Conservation (phyloP, 2,888 invertebrate species). For the Microplitis manilae region DNA sequence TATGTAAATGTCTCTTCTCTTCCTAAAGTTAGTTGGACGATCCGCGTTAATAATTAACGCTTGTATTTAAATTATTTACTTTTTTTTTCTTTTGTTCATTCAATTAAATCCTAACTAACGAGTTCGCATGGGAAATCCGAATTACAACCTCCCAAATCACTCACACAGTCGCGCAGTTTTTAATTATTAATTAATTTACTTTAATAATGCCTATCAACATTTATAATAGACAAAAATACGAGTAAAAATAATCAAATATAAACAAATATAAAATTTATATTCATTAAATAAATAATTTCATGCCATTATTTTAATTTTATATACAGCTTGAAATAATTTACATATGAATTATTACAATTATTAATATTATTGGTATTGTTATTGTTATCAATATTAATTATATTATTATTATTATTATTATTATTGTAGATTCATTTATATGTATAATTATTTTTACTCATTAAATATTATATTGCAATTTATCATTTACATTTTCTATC, state of each 20-base stretch:
- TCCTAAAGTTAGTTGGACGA: slow-evolving; percentile 70
- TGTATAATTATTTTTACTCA: background rate
- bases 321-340: background rate
- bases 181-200: background rate
- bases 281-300: background rate
- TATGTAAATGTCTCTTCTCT: slow-evolving; percentile 64
- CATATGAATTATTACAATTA: background rate
- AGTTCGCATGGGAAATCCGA: slow-evolving; percentile 46
- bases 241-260: slow-evolving; percentile 3
- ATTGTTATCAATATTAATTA: background rate
- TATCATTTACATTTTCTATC: background rate
- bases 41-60: slow-evolving; percentile 64
- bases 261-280: background rate
- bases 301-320: background rate
- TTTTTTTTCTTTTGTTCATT: background rate
- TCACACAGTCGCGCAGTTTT: slow-evolving; percentile 46
- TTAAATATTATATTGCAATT: background rate
- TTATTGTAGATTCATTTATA: background rate
- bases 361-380: background rate
- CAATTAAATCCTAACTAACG: slow-evolving; percentile 61
- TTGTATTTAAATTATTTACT: slow-evolving; percentile 61
- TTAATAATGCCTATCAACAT: background rate
- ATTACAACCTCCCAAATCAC: background rate
- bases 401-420: background rate
- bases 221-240: background rate